Evolutionary conservation across 2,797 vertebrate species (phyloP), one percentile per base, ranked within the genome.

Genomic region (Martes flavigula): DNA sequence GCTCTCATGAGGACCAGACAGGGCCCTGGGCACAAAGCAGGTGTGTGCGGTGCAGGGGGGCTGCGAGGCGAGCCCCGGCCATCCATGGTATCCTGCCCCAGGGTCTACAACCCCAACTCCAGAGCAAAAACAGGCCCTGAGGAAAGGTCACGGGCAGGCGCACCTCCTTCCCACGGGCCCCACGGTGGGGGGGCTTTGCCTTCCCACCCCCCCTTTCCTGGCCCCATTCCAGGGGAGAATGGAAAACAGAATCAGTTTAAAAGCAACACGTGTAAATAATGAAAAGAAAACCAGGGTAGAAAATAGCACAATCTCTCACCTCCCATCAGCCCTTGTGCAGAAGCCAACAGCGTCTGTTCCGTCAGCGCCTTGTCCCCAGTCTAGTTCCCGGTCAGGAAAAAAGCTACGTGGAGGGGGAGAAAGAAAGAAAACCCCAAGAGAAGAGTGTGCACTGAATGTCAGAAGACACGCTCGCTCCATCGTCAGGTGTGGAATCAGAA

Each of bases 231-330:
- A 81, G 15, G 14, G 21, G 5, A 81, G 72, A 86, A 86, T 0
- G 0, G 79, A 94, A 95, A 96, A 93, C 25, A 46, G 60, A 78
- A 91, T 32, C 66, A 20, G 51, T 46, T 87, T 32, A 79, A 89
- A 93, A 87, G 73, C 27, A 68, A 56, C 14, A 88, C 25, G 78
- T 54, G 83, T 85, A 91, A 96, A 90, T 77, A 82, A 95, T 5
- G 51, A 13, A 13, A 62, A 43, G 2, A 66, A 43, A 25, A 9
- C 8, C 10, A 62, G 3, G 64, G 62, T 23, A 56, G 12, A 84
- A 27, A 58, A 32, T 38, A 72, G 32, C 17, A 20, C 12, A 4
- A 12, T 5, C n/a, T 66, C 91, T 78, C 54, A 32, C n/a, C 64
- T 97, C 62, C 87, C 4, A 0, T 2, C 10, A 2, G 90, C 64